phyloP scores from a whole-genome alignment of 1,140 invertebrate species.

The Caenorhabditis briggsae region DNA sequence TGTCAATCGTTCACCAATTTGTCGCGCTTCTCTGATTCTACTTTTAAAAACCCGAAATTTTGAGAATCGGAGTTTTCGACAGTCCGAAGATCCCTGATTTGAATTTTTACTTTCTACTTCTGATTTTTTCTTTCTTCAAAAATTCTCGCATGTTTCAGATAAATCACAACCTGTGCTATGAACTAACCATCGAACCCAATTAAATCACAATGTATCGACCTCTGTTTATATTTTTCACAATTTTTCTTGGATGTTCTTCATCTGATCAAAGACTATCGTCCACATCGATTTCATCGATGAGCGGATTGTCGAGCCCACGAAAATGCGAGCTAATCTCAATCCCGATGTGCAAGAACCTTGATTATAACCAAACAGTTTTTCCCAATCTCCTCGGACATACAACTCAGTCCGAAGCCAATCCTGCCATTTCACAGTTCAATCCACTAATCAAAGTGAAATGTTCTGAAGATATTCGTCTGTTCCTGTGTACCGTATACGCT shows the following conservation, averaged over 20 bases:
- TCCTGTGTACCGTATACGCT: conserved; percentile 90
- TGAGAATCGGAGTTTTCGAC: too few species aligned
- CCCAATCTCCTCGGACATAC: conserved; percentile 92
- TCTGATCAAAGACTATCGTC: conserved; percentile 30
- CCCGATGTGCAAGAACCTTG: conserved; percentile 90
- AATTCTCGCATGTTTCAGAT: neutral
- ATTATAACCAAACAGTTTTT: conserved; percentile 95
- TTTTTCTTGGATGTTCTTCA: neutral
- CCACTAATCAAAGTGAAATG: conserved; percentile 96
- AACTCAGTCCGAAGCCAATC: conserved; percentile 93
- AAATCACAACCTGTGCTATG: conserved; percentile 1
- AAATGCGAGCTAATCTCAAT: conserved; percentile 93
- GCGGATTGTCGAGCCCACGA: conserved; percentile 80
- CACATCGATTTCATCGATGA: conserved; percentile 37
- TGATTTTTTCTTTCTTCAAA: neutral
- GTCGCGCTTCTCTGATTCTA: too few species aligned
- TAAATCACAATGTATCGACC: neutral
- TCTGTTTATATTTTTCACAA: neutral
- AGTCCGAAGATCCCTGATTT: neutral
- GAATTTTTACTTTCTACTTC: neutral
- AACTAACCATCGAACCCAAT: conserved; percentile 2
- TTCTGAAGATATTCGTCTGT: conserved; percentile 92
- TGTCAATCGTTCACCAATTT: too few species aligned
- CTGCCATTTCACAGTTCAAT: conserved; percentile 92
- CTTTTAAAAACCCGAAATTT: too few species aligned